Evolutionary conservation across 1,140 invertebrate species (phyloP).

Genomic region (Teleogryllus occipitalis): DNA sequence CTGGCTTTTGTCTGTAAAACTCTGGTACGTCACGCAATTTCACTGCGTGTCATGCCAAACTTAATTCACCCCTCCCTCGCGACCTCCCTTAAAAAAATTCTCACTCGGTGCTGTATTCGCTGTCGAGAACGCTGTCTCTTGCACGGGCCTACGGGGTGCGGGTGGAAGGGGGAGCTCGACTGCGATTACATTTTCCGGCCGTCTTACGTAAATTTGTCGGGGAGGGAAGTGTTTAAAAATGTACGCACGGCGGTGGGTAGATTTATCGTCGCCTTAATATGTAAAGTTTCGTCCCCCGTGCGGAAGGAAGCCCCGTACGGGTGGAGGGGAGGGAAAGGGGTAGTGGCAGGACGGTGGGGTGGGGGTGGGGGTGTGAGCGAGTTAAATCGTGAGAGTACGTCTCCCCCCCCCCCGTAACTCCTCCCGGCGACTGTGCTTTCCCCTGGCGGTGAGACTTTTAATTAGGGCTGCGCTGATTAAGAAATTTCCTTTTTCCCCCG

Average conservation of each 20-base stretch:
- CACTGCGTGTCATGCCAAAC: too few species aligned
- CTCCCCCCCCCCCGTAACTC: background rate
- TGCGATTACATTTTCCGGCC: background rate
- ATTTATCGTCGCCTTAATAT: background rate
- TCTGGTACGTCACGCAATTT: too few species aligned
- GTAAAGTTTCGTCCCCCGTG: background rate
- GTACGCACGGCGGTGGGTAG: background rate
- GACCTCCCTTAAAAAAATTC: too few species aligned
- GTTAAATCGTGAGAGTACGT: too few species aligned
- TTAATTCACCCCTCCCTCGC: too few species aligned
- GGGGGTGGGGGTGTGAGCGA: too few species aligned
- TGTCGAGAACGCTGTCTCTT: too few species aligned
- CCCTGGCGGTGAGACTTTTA: background rate
- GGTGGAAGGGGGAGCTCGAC: background rate
- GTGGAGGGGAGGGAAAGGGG: background rate
- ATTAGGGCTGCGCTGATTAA: background rate
- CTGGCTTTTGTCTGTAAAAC: too few species aligned
- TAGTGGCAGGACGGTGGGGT: background rate
- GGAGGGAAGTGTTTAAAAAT: conserved; percentile 4
- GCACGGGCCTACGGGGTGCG: too few species aligned
- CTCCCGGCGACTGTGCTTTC: background rate
- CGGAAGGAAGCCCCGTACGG: background rate
- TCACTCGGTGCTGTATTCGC: too few species aligned
- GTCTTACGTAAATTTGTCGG: background rate
- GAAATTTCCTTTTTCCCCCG: background rate